These are phyloP conservation scores for Nudaria mundana DNA, from an alignment of 2,888 invertebrate species.

Conservation along the genomic window DNA sequence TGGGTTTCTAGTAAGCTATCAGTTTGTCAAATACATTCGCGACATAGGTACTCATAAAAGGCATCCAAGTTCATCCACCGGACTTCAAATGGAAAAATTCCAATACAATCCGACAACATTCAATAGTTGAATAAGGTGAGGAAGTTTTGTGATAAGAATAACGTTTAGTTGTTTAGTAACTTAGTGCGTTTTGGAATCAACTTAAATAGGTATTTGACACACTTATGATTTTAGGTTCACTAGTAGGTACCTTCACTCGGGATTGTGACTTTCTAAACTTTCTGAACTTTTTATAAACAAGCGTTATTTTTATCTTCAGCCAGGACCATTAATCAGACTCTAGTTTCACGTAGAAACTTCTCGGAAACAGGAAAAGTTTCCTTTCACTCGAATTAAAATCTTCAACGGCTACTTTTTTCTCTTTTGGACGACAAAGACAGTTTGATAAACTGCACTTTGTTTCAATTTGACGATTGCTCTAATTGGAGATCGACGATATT, in stretches of 20 bases:
- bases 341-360: conserved; percentile 39
- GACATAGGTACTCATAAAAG: no score
- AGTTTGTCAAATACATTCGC: no score
- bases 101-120: no score
- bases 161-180: no score
- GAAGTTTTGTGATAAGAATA: no score
- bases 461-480: conserved; percentile 35
- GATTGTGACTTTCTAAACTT: conserved; percentile 28
- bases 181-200: no score
- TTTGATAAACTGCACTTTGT: conserved; percentile 49
- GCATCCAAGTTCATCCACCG: no score
- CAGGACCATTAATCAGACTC: conserved; percentile 51
- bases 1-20: no score
- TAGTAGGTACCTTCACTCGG: neutral
- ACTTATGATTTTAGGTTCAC: no score
- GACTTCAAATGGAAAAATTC: no score
- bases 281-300: conserved; percentile 27
- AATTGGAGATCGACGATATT: conserved; percentile 22
- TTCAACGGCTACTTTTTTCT: conserved; percentile 40
- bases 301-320: conserved; percentile 31
- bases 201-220: no score
- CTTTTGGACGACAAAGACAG: conserved; percentile 26
- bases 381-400: conserved; percentile 65
- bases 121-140: no score
- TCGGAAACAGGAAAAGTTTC: conserved; percentile 61